Percentiles rank a stretch among this genome's conserved stretches.
These are phyloP conservation scores for Lytechinus pictus DNA, from an alignment of 35 echinoderm and acorn worm species.

Conservation along the genomic window DNA sequence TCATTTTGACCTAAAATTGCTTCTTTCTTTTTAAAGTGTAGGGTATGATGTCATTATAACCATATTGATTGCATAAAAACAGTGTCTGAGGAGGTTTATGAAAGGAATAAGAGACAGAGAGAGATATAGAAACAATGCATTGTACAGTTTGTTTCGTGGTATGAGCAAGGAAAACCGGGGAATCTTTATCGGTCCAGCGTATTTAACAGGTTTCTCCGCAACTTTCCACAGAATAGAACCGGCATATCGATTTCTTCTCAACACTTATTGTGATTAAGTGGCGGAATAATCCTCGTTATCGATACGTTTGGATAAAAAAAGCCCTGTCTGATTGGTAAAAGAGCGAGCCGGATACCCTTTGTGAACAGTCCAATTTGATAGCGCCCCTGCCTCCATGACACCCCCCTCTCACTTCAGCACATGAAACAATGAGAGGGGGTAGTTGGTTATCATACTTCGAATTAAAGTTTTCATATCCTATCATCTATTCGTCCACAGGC, in stretches of 20 bases:
- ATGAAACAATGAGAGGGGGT: background rate
- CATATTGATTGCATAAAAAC: background rate
- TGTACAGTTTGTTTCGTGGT: background rate
- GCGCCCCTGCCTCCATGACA: background rate
- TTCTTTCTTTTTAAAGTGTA: too few relatives aligned
- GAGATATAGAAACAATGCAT: background rate
- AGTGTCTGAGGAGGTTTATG: background rate
- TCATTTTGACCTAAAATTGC: too few relatives aligned
- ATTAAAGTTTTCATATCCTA: too few relatives aligned
- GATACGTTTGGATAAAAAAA: background rate
- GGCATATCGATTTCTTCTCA: background rate
- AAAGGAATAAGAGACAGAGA: background rate
- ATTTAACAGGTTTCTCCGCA: background rate
- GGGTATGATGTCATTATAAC: too few relatives aligned
- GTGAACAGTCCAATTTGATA: too few relatives aligned
- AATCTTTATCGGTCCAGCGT: background rate
- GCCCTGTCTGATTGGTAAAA: background rate
- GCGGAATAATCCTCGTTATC: conserved; percentile 9
- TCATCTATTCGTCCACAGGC: too few relatives aligned
- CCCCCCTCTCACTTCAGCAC: background rate
- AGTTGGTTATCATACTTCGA: too few relatives aligned
- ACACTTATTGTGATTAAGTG: background rate
- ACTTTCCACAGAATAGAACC: background rate
- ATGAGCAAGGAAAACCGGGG: too few relatives aligned
- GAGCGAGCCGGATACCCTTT: background rate